Base-by-base conservation (phyloP, 2,113 vertebrate species). In the Leucoraja erinaceus region DNA sequence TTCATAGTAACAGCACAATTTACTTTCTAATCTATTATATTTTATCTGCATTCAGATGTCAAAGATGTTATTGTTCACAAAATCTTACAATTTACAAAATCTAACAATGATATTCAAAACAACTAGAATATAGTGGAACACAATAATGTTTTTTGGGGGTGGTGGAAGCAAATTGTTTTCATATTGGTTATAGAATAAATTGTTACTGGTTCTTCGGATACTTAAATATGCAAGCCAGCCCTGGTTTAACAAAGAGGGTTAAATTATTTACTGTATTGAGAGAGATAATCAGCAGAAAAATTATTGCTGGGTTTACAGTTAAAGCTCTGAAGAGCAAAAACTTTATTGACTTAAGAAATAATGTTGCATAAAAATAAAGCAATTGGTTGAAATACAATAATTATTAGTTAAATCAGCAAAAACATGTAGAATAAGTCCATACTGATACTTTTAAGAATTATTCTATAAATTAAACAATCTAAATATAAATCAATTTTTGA, bases 351-450 rank as follows among this genome's bases (percentile, higher is more conserved):
- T 59, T 84, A 59, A 84, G 54, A 84, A 84, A 20, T 47, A 54
- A 47, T 5, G 16, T 47, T 81, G 38, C 38, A 16, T 38, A 38
- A 81, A 81, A 47, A 20, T 81, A 38, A 81, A 81, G 38, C 54
- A 84, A 84, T 84, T 59, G 54, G 81, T 84, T 18, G 54, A 54
- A 84, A 84, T 84, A 1, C 10, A 84, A 84, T 84, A 56, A 59
- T 77, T 12, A 33, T 81, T 84, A 84, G 81, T 84, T 84, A 84
- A 84, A 59, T 84, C 54, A 84, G 47, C 81, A 56, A 56, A 28
- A 54, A 59, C 81, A 59, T 3, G 54, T 54, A 84, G 54, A 25
- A 25, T 77, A 33, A 59, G 11, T 84, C 22, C 59, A 10, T 56
- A 25, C 38, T 54, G 54, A 22, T 25, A 84, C 28, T 81, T 54